Base-by-base conservation (phyloP, 2,113 vertebrate genomes). In the Carassius gibelio region DNA sequence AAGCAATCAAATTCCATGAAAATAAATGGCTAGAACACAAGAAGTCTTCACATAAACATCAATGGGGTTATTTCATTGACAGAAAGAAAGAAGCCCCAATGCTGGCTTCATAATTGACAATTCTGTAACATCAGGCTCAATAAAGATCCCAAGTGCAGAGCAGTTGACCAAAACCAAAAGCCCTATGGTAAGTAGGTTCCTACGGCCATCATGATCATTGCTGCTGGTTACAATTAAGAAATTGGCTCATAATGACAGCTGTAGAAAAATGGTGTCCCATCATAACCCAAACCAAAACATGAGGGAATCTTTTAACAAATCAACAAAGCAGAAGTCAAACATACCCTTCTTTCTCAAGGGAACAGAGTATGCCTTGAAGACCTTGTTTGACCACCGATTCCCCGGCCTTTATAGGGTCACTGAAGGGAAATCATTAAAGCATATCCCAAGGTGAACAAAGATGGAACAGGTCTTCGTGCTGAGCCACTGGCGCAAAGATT, bases 341-440 rank as follows among this genome's bases (percentile, higher is more conserved):
- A 78, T 42, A 36, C 17, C 52, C 10, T 61, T 15, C 14, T 3
- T 8, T 15, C 26, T 57, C 30, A 55, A 55, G 4, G 64, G 34
- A 68, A 82, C 62, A 36, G 3, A 78, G 59, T 61, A 87, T 52
- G 42, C 55, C 50, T 85, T 55, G 48, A 23, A 80, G 66, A 78
- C 19, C 55, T n/a, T 61, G 76, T 61, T 42, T 36, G 42, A 61
- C 79, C 74, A 75, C 17, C 23, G 30, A 85, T 34, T 26, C 50
- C 17, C 36, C 14, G 36, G 64, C 66, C 66, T n/a, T 71, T 4
- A 0, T 34, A 45, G 19, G 45, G 26, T 84, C 55, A 68, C 62
- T 30, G n/a, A 4, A 19, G 36, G 8, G 77, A 59, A 62, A 82
- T 88, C 85, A 90, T 88, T 87, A 88, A 90, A 88, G 87, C 26